A percentile compares a stretch with the other conserved stretches of the same genome.
phyloP scores from a whole-genome alignment of 2,888 invertebrate genomes.

The Junonia oenone region DNA sequence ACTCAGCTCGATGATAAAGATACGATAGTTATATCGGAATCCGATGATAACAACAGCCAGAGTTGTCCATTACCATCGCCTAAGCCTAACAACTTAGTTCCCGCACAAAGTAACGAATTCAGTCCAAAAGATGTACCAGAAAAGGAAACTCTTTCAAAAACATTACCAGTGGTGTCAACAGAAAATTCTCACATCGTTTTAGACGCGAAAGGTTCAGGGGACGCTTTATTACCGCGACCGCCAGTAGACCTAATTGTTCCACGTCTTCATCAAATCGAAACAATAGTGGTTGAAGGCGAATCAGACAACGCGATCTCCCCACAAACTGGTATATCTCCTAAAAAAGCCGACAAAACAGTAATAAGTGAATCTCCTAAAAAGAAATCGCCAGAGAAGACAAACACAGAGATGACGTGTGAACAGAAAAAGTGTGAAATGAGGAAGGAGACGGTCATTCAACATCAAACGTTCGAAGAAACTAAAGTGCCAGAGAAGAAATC shows the following conservation, averaged over 20 bases:
- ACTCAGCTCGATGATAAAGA: constrained; percentile 61
- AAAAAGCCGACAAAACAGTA: constrained; percentile 53
- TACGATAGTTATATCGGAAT: constrained; percentile 70
- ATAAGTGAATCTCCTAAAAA: constrained; percentile 58
- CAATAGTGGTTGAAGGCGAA: constrained; percentile 65
- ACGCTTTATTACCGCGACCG: constrained; percentile 45
- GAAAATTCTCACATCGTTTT: constrained; percentile 69
- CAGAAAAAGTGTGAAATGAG: constrained; percentile 60
- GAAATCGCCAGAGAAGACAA: constrained; percentile 52
- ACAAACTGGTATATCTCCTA: constrained; percentile 47
- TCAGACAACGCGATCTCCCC: constrained; percentile 56
- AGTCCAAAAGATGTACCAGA: constrained; percentile 60
- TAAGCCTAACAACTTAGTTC: constrained; percentile 50
- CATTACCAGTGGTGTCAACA: constrained; percentile 64
- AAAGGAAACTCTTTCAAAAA: constrained; percentile 63
- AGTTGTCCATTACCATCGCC: constrained; percentile 73
- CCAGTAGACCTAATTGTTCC: constrained; percentile 55
- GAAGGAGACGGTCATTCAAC: constrained; percentile 72
- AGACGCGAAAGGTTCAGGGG: constrained; percentile 58
- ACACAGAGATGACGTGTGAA: constrained; percentile 41
- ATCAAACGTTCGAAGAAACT: constrained; percentile 57
- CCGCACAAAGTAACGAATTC: constrained; percentile 49
- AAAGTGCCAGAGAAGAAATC: constrained; percentile 59
- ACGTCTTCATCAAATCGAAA: constrained; percentile 60
- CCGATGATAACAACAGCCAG: constrained; percentile 72